Evolutionary conservation across 1,140 invertebrate genomes (phyloP), one percentile per base, ranked within the genome.

Genomic region (Brachionus rotundiformis): DNA sequence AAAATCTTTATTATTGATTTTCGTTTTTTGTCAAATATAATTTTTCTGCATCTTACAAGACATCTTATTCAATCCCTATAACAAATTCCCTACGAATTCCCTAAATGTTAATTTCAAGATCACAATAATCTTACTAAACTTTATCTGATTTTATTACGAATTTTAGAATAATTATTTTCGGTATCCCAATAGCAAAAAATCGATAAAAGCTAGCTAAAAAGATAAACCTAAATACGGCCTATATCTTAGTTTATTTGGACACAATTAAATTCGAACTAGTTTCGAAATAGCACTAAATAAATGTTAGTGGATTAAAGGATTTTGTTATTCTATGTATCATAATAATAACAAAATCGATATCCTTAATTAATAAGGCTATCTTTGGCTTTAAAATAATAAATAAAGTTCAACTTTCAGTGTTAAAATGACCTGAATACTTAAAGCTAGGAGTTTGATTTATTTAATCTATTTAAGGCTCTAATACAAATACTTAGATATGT

Each of bases 401-500:
- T 19, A 54, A 54, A 54, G 47, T 54, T 54, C 47, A 54, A 54
- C 47, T 54, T 54, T 54, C 47, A 54, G 19, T 54, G 47, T 25
- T 54, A 54, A 54, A 54, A 54, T 54, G 47, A 54, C 47, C 47
- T 54, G 47, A 54, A 54, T 54, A 19, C 4, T 54, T 54, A 7
- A 8, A 19, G 47, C 47, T 16, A 54, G 16, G 47, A 54, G 47
- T 54, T 54, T 16, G 47, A 54, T 54, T 23, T 54, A 54, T 54
- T 54, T 54, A 54, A 54, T 54, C 47, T 54, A 54, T 54, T 54
- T 54, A 54, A 54, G 19, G 19, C 47, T 54, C 47, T 54, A 54
- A 54, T 54, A 54, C 47, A 54, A 54, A 54, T 16, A 54, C 1
- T 54, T 54, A 54, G 47, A 54, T 54, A 16, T 54, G 47, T 54